Evolutionary conservation across 2,113 vertebrate genomes (phyloP).

Genomic region (Mellivora capensis): DNA sequence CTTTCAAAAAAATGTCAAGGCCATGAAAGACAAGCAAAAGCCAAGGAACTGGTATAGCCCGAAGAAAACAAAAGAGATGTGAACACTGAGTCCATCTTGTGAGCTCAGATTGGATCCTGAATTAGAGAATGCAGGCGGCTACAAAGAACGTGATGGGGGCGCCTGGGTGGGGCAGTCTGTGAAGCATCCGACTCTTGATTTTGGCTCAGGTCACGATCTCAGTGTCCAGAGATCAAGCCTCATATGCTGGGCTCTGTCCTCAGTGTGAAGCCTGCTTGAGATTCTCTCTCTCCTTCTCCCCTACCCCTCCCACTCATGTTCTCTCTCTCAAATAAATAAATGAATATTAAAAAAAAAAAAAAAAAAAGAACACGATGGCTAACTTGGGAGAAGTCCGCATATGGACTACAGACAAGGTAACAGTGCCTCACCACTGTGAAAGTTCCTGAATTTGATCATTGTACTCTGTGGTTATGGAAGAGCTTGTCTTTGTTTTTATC

Average conservation of each 20-base stretch:
- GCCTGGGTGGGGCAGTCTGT: not conserved
- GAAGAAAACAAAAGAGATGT: not conserved
- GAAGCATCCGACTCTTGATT: not conserved
- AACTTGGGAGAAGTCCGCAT: not conserved
- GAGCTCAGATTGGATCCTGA: not conserved
- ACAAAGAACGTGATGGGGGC: accelerated
- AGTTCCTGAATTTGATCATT: not conserved
- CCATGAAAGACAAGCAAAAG: not conserved
- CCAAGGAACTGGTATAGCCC: not conserved
- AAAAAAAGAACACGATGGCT: not conserved
- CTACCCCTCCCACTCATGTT: not conserved
- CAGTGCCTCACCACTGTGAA: not conserved
- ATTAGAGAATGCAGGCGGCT: not conserved
- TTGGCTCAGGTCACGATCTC: not conserved
- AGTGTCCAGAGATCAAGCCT: not conserved
- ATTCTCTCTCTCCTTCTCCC: not conserved
- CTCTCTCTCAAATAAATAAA: not conserved
- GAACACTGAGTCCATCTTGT: not conserved
- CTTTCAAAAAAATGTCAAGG: not conserved
- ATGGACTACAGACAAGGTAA: not conserved
- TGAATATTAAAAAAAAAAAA: not conserved
- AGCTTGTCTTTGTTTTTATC: not conserved
- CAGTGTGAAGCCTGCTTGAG: not conserved
- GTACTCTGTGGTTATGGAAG: not conserved
- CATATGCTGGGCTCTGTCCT: not conserved